A percentile compares a stretch with the other conserved stretches of the same genome.
Conservation (phyloP, 2,888 invertebrate species). For the Torymus tubicola region DNA sequence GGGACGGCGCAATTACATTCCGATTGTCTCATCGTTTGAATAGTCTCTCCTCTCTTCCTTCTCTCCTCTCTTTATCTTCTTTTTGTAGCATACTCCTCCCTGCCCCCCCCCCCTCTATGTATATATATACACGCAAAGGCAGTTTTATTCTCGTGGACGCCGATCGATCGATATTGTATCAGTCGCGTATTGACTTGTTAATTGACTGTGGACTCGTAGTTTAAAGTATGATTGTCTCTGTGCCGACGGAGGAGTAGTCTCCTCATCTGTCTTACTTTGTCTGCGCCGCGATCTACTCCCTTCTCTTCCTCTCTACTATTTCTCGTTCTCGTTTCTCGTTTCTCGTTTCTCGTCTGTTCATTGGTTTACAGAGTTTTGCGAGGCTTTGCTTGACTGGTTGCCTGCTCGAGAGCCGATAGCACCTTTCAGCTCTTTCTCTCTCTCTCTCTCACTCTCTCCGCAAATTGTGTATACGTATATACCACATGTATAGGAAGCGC, state of each 20-base stretch:
- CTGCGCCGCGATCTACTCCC: not conserved
- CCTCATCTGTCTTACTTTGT: slow-evolving; percentile 10
- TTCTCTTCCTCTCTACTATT: not conserved
- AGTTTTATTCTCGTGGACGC: not conserved
- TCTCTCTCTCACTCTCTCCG: not conserved
- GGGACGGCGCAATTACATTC: slow-evolving; percentile 71
- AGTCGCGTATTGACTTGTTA: slow-evolving; percentile 68
- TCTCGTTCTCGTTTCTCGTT: slow-evolving; percentile 3
- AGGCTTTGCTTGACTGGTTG: slow-evolving; percentile 43
- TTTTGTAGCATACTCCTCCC: not conserved
- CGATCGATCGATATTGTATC: slow-evolving; percentile 47
- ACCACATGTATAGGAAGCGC: not conserved
- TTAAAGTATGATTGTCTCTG: slow-evolving; percentile 61
- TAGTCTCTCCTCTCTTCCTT: slow-evolving; percentile 57
- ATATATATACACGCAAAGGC: slow-evolving; percentile 12
- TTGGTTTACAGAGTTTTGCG: slow-evolving; percentile 62
- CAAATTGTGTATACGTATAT: slow-evolving; percentile 20
- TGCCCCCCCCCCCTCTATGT: slow-evolving; percentile 1
- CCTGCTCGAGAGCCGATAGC: slow-evolving; percentile 62
- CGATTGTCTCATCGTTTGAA: slow-evolving; percentile 72
- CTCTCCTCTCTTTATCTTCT: slow-evolving; percentile 10
- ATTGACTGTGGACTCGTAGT: slow-evolving; percentile 62
- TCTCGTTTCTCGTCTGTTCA: slow-evolving; percentile 11
- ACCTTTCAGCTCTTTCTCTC: slow-evolving; percentile 37
- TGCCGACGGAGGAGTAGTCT: not conserved